Percentiles rank a stretch among this genome's conserved stretches.
These are phyloP conservation scores for Glyptemys insculpta DNA, from an alignment of 2,797 vertebrate genomes.

Conservation along the genomic window DNA sequence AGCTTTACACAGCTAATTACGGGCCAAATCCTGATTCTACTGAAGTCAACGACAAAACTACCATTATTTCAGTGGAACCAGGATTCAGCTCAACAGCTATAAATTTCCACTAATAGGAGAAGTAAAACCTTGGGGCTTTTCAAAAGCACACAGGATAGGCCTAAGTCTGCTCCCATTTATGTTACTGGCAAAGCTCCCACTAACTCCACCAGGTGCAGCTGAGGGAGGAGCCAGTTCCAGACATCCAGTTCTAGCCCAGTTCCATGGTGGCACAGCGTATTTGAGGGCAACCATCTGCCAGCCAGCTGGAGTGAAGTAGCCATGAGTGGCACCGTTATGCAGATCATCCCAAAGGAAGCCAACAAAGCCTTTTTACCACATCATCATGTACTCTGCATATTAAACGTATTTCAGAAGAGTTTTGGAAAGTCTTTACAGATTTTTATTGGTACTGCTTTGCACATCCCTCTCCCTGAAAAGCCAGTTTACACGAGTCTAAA, in stretches of 20 bases:
- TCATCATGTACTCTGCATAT: not conserved
- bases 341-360: not conserved
- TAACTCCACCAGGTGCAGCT: accelerated
- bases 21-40: not conserved
- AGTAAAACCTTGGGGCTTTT: not conserved
- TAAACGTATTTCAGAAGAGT: not conserved
- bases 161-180: not conserved
- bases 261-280: accelerated
- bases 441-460: not conserved
- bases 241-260: not conserved
- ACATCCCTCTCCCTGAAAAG: not conserved
- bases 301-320: not conserved
- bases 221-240: accelerated
- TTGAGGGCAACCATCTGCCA: not conserved
- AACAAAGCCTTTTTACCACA: not conserved
- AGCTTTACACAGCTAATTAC: not conserved
- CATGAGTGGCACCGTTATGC: not conserved
- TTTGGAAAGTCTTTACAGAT: not conserved
- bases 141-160: not conserved
- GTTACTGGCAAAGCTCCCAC: too few species aligned
- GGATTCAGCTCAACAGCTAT: not conserved
- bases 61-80: not conserved
- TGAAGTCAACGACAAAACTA: not conserved
- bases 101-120: not conserved
- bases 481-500: not conserved